Conservation (phyloP, 2,797 vertebrate species). For the Harpagifer antarcticus region DNA sequence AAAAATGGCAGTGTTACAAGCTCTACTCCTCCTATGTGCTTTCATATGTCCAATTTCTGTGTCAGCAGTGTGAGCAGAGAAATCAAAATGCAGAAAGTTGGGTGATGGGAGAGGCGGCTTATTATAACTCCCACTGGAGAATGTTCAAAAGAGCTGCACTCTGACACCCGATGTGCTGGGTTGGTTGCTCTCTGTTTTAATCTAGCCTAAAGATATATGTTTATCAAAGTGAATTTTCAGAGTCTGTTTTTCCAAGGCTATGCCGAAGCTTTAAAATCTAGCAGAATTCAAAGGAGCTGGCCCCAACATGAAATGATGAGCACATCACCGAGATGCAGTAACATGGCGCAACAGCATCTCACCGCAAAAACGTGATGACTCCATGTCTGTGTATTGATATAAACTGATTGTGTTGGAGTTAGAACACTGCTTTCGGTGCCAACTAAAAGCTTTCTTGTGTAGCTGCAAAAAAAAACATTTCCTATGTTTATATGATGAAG, state of each 20-base stretch:
- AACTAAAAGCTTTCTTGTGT: constrained; percentile 7
- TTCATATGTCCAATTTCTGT: constrained; percentile 56
- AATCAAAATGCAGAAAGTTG: constrained; percentile 68
- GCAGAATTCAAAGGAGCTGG: constrained; percentile 69
- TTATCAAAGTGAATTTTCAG: constrained; percentile 84
- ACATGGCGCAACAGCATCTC: constrained; percentile 40
- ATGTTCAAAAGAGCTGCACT: constrained; percentile 73
- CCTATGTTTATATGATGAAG: not conserved
- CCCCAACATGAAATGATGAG: constrained; percentile 70
- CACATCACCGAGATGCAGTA: constrained; percentile 44
- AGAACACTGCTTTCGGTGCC: constrained; percentile 4
- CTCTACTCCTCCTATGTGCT: constrained; percentile 36
- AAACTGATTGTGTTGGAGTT: constrained; percentile 32
- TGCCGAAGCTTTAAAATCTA: constrained; percentile 72
- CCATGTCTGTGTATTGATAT: constrained; percentile 35
- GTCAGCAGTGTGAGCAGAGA: constrained; percentile 42
- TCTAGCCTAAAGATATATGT: constrained; percentile 81
- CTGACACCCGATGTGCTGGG: constrained; percentile 58
- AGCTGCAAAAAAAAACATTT: constrained; percentile 10
- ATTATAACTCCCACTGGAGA: constrained; percentile 70
- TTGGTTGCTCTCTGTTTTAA: constrained; percentile 78
- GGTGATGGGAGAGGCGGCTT: constrained; percentile 55
- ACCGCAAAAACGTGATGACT: constrained; percentile 35
- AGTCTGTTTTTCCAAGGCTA: constrained; percentile 68
- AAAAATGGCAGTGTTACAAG: constrained; percentile 29